Base-by-base conservation (phyloP, 2,113 vertebrate genomes). In the Pimephales promelas region DNA sequence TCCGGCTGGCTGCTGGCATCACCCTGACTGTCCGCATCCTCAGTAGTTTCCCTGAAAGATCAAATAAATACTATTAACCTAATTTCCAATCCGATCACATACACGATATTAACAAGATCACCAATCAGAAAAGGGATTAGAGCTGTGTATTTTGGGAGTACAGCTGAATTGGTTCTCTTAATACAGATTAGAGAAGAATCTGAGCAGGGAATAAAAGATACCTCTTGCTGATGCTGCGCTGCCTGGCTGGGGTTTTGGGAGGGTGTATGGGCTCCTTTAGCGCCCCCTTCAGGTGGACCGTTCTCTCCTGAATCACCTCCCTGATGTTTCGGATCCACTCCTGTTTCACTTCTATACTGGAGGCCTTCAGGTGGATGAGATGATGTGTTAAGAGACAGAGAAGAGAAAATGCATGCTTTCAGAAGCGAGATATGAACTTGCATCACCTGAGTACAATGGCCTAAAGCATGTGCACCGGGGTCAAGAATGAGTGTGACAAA, bases 241-340 rank as follows among this genome's bases (percentile, higher is more conserved):
- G 97, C 36, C 97, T 96, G 75, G 96, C 96, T 86, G 98, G 98
- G 14, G 97, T 99, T 92, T 99, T 99, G 59, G 98, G 98, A 75
- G 97, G 95, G 36, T 97, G 98, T 87, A 99, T 98, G 64, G 98
- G 98, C 88, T 99, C 98, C 90, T 99, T 95, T 84, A 99, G 92
- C 22, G 97, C 97, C 86, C 98, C 98, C 90, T 99, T 96, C 90
- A 99, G 92, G 90, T 99, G 98, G 78, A 99, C 96, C 72, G 97
- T 96, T 91, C 98, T 95, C 92, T 99, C 98, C 90, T 99, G 98
- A 92, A 99, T 99, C 89, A 99, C 97, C 93, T 99, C 97, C 1
- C 97, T 94, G 66, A 99, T 98, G 82, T 97, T 98, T 91, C 98
- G 96, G 84, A 99, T 98, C 98, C 98, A 99, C 83, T 99, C 98